Evolutionary conservation across 2,113 vertebrate species (phyloP).

Genomic region (Varanus komodoensis): DNA sequence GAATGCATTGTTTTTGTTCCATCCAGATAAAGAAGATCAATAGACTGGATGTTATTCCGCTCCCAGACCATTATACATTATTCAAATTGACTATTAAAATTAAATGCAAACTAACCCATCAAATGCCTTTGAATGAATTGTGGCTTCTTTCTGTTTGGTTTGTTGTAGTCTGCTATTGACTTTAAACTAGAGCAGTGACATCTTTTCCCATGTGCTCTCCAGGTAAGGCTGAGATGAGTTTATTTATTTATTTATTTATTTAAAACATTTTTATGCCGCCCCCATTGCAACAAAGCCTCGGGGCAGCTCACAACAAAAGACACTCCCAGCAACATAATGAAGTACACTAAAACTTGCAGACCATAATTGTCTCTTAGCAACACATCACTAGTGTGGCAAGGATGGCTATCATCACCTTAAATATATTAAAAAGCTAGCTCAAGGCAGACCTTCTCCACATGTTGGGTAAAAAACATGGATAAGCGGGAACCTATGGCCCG

Average conservation of each 20-base stretch:
- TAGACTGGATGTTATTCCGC: constrained; percentile 18
- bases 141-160: neutral
- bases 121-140: constrained; percentile 12
- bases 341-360: neutral
- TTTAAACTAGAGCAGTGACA: neutral
- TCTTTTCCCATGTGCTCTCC: neutral
- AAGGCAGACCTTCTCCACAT: neutral
- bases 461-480: neutral
- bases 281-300: no score
- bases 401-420: neutral
- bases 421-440: neutral
- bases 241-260: no score
- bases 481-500: neutral
- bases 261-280: no score
- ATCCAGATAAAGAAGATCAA: constrained; percentile 31
- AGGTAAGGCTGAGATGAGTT: neutral
- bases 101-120: neutral
- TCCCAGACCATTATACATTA: constrained; percentile 20
- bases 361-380: neutral
- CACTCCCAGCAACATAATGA: neutral
- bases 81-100: constrained; percentile 17
- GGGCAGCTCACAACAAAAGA: neutral
- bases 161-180: constrained; percentile 9
- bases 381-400: neutral
- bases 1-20: constrained; percentile 35